A percentile compares a stretch with the other conserved stretches of the same genome.
phyloP scores from a whole-genome alignment of 2,888 invertebrate species.

The Hydraecia micacea region DNA sequence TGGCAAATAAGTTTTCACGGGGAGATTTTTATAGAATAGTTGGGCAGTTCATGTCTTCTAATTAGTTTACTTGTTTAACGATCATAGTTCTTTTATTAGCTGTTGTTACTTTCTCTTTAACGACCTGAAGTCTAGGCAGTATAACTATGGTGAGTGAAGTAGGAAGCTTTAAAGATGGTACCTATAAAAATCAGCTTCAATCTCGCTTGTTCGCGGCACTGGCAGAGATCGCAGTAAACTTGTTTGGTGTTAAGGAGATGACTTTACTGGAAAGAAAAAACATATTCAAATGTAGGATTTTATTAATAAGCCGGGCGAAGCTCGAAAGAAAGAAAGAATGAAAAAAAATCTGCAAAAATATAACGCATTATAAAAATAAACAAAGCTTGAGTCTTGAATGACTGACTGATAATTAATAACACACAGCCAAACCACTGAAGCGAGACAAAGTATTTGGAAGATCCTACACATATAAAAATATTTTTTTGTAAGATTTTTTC shows the following conservation, averaged over 20 bases:
- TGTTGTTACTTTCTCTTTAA: slow-evolving; percentile 22
- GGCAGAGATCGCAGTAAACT: slow-evolving; percentile 44
- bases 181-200: slow-evolving; percentile 52
- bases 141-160: slow-evolving; percentile 3
- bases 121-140: not conserved
- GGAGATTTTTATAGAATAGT: too few species aligned
- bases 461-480: too few species aligned
- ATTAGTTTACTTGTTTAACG: not conserved
- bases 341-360: too few species aligned
- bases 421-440: not conserved
- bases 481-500: not conserved
- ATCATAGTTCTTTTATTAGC: not conserved
- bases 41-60: not conserved
- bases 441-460: not conserved
- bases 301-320: too few species aligned
- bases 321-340: not conserved
- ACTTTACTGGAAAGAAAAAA: not conserved
- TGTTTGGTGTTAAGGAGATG: slow-evolving; percentile 48
- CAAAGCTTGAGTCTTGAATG: not conserved
- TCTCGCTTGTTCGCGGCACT: slow-evolving; percentile 11
- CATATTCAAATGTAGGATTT: not conserved
- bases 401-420: not conserved
- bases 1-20: too few species aligned
- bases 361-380: too few species aligned
- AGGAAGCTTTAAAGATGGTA: slow-evolving; percentile 30